A percentile compares a stretch with the other conserved stretches of the same genome.
phyloP scores from a whole-genome alignment of 2,888 invertebrate species.

The Teinopalpus imperialis region DNA sequence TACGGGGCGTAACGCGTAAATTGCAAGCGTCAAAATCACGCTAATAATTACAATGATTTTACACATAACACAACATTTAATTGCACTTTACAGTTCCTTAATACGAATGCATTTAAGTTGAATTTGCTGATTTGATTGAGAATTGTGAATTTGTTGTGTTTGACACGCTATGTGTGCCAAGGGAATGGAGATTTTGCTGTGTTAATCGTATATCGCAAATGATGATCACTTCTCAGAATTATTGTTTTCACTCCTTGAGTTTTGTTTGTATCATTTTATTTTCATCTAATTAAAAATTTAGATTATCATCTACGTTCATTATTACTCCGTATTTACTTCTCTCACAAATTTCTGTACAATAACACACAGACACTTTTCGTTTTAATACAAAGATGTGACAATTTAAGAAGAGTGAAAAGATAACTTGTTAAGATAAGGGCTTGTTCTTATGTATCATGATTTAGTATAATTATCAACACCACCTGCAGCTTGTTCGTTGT shows the following conservation, averaged over 20 bases:
- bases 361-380: too few relatives aligned
- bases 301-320: conserved; percentile 4
- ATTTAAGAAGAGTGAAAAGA: too few relatives aligned
- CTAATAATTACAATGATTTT: conserved; percentile 57
- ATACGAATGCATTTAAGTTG: conserved; percentile 22
- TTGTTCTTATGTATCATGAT: too few relatives aligned
- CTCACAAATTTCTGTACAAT: background rate
- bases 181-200: conserved; percentile 40
- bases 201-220: conserved; percentile 48
- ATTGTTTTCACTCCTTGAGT: conserved; percentile 38
- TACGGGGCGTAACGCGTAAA: conserved; percentile 55
- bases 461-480: too few relatives aligned
- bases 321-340: too few relatives aligned
- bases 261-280: conserved; percentile 28
- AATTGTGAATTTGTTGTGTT: conserved; percentile 11
- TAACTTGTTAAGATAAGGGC: too few relatives aligned
- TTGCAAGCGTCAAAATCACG: conserved; percentile 57
- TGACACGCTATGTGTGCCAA: conserved; percentile 43
- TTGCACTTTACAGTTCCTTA: conserved; percentile 27
- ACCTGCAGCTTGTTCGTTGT: too few relatives aligned
- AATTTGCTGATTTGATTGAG: background rate
- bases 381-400: too few relatives aligned
- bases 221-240: conserved; percentile 49
- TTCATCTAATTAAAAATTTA: conserved; percentile 27
- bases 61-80: conserved; percentile 21